Evolutionary conservation across 2,888 invertebrate genomes (phyloP), one percentile per base, ranked within the genome.

Genomic region (Pyrgus malvae): DNA sequence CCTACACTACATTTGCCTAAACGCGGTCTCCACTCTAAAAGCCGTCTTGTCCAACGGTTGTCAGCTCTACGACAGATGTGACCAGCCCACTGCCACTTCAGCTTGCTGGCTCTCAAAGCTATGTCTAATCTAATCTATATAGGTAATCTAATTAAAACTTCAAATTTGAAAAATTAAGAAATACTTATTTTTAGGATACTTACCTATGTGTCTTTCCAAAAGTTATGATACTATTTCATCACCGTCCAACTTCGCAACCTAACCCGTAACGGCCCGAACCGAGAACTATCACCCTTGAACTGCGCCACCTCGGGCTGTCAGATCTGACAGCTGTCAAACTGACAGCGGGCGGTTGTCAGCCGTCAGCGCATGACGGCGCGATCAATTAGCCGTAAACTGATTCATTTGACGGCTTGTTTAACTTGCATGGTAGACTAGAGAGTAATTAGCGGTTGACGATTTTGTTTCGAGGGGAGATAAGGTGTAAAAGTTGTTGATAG

Each of bases 341-440:
- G 81, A 79, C 82, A 71, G 67, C 71, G 64, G 70, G 67, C 70
- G 65, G 70, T 72, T 76, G 78, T 78, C 79, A 70, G 56, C 71
- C 45, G 59, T 51, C 57, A 66, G 63, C 33, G 42, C 35, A 67
- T 77, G 83, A 80, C 72, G 66, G 68, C 60, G 65, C 70, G 73
- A 76, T 75, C 71, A 76, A 76, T 76, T 75, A 76, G 33, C 51
- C 51, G 55, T 37, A 46, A 75, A 68, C 68, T 83, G 83, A 83
- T 80, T 80, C 78, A 64, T 75, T 71, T 71, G 74, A 75, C 78
- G 59, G 60, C 55, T 55, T 62, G 59, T 56, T 60, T 56, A 49
- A 59, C 44, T 44, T 44, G 51, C 44, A 27, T 45, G 51, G 44
- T 37, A 53, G 51, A 37, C 44, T 53, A 33, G 8, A 35, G 19